These are phyloP conservation scores for Sitta europaea DNA, from an alignment of 2,113 vertebrate species.

Conservation along the genomic window DNA sequence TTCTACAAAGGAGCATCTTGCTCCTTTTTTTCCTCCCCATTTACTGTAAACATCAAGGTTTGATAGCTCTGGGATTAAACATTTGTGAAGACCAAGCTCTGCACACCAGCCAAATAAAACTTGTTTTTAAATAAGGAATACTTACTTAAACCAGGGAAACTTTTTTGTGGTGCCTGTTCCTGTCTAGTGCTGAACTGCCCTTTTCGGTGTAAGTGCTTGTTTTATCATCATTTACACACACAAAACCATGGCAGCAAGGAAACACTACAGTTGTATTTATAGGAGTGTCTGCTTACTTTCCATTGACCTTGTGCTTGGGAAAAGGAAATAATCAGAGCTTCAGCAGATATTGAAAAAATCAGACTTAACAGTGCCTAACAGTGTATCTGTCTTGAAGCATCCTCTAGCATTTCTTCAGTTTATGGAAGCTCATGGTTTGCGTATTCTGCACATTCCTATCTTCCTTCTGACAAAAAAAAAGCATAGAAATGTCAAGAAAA, in stretches of 20 bases:
- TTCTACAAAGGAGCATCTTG: background rate
- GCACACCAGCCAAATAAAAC: background rate
- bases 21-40: background rate
- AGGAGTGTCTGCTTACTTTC: background rate
- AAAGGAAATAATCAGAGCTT: background rate
- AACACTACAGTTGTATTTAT: background rate
- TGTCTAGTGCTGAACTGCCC: background rate
- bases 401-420: background rate
- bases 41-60: background rate
- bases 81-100: constrained; percentile 1
- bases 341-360: background rate
- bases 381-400: background rate
- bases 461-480: background rate
- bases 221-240: background rate
- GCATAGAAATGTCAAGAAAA: background rate
- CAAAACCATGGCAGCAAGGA: background rate
- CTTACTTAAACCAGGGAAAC: background rate
- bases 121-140: constrained; percentile 32
- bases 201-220: background rate
- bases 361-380: background rate
- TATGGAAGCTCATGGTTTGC: background rate
- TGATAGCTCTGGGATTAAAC: constrained; percentile 19
- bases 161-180: background rate
- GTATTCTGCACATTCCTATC: background rate
- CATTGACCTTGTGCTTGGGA: background rate